Percentiles rank a stretch among this genome's conserved stretches.
Conservation (phyloP, 2,113 vertebrate species). For the Cromileptes altivelis region DNA sequence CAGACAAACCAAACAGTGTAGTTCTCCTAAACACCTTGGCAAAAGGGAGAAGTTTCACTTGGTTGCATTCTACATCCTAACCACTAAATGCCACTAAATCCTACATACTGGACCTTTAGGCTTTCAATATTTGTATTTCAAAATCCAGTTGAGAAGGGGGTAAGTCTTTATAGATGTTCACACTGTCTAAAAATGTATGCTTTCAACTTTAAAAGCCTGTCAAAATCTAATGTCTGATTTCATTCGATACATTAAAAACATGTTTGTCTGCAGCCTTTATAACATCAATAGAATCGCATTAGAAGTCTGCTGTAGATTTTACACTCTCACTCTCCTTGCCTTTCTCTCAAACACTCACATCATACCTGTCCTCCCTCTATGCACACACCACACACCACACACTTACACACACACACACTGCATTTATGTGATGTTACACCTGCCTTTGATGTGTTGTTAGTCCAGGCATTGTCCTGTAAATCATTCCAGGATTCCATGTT, state of each 20-base stretch:
- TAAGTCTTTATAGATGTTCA: too few species aligned
- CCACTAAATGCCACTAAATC: too few species aligned
- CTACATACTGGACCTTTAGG: too few species aligned
- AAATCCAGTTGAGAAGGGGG: too few species aligned
- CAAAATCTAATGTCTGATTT: too few species aligned
- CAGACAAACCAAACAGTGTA: too few species aligned
- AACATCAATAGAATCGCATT: slow-evolving; percentile 2
- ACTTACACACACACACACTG: not conserved
- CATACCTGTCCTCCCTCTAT: not conserved
- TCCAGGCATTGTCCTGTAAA: slow-evolving; percentile 65
- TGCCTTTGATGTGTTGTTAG: slow-evolving; percentile 70
- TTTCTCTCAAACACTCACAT: slow-evolving; percentile 6
- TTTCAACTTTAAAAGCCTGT: not conserved
- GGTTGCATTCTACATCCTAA: too few species aligned
- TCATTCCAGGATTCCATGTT: slow-evolving; percentile 63
- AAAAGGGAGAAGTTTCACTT: too few species aligned
- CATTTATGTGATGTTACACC: slow-evolving; percentile 36
- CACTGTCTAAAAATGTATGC: not conserved
- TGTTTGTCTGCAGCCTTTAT: not conserved
- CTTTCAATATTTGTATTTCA: too few species aligned
- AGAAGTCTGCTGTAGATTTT: slow-evolving; percentile 13
- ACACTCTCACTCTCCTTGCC: not conserved
- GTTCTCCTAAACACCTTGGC: too few species aligned
- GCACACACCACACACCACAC: slow-evolving; percentile 2
- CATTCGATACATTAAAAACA: not conserved